Conservation (phyloP, 1,140 invertebrate genomes). For the Fopius arisanus region DNA sequence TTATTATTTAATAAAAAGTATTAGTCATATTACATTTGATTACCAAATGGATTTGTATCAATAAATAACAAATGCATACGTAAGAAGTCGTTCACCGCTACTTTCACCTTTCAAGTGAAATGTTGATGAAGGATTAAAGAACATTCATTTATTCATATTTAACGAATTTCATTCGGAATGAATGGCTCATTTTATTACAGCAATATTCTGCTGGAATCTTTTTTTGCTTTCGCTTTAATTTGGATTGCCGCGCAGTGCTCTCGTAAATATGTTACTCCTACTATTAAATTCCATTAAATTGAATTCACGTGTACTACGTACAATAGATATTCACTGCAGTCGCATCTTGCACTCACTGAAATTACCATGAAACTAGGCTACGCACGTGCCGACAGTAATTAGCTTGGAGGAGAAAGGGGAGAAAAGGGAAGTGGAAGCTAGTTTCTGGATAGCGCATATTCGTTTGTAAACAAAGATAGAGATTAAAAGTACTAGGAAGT, state of each 20-base stretch:
- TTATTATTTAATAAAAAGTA: too few relatives aligned
- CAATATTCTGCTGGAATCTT: too few relatives aligned
- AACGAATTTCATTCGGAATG: too few relatives aligned
- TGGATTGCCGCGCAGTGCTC: neutral
- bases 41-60: too few relatives aligned
- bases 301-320: neutral
- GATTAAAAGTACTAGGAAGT: neutral
- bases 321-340: neutral
- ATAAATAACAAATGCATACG: too few relatives aligned
- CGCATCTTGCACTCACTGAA: constrained; percentile 22
- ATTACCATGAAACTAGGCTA: constrained; percentile 30
- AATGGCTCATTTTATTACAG: too few relatives aligned
- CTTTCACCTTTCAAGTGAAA: too few relatives aligned
- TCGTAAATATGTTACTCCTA: neutral
- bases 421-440: neutral
- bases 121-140: too few relatives aligned
- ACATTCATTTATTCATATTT: too few relatives aligned
- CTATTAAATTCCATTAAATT: neutral
- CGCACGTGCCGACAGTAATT: constrained; percentile 37
- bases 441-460: constrained; percentile 17
- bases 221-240: too few relatives aligned
- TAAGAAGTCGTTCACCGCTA: too few relatives aligned
- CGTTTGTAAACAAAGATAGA: constrained; percentile 23
- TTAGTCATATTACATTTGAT: too few relatives aligned
- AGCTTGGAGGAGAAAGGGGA: constrained; percentile 25